Base-by-base conservation (phyloP, 2,888 invertebrate genomes). In the Helobdella robusta region DNA sequence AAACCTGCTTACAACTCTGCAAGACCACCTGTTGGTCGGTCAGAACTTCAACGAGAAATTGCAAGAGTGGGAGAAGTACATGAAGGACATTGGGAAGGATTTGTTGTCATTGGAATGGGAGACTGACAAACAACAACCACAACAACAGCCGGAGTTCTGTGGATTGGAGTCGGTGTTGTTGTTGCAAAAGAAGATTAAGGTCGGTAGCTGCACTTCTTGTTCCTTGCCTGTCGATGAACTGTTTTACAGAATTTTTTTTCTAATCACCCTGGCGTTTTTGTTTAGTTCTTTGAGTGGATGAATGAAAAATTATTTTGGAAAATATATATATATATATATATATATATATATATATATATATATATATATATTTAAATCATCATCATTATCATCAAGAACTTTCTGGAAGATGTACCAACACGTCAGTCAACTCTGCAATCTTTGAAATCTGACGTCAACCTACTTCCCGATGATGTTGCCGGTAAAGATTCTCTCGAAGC, bases 41-140 rank as follows among this genome's bases (percentile, higher is more conserved):
- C 28, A 56, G 56, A 56, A 20, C 56, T 56, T 56, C 32, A 11
- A n/a, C 4, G 56, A 56, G 28, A 56, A 32, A 56, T 56, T 28
- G n/a, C 20, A 56, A n/a, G 56, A 56, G 25, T 56, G 56, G 56
- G 56, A 56, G 30, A 30, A 56, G 25, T 56, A 56, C 32, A 11
- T 56, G 28, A 56, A 56, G 28, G 56, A 3, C 4, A 30, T 11
- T 30, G 30, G 32, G 28, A 56, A 30, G 32, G 56, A 56, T n/a
- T 30, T 56, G n/a, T n/a, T n/a, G n/a, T n/a, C n/a, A n/a, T n/a
- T n/a, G n/a, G n/a, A n/a, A n/a, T n/a, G n/a, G n/a, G n/a, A n/a
- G n/a, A n/a, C 32, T 4, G 56, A 56, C 6, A 30, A 30, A n/a
- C 28, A 56, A 11, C 54, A 5, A 11, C 11, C 32, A 15, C 30